These are phyloP conservation scores for Scelioninae gen. 1 DNA, from an alignment of 2,888 invertebrate species.

Conservation along the genomic window DNA sequence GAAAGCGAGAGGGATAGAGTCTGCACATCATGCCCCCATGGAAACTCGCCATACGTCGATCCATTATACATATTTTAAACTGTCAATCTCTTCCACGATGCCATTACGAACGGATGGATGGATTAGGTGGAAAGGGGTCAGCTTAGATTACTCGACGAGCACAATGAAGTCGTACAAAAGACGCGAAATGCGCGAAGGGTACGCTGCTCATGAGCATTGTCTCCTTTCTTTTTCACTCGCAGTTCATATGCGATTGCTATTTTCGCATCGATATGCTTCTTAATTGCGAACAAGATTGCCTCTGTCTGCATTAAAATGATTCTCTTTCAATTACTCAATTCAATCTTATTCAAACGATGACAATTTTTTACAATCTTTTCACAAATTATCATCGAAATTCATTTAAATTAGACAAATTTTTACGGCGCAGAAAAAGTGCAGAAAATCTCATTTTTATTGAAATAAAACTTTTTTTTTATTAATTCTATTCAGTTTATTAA, in stretches of 20 bases:
- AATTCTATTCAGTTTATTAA: too few relatives aligned
- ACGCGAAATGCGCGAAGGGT: slow-evolving; percentile 72
- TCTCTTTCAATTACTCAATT: slow-evolving; percentile 3
- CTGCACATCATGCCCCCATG: slow-evolving; percentile 56
- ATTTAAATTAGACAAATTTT: too few relatives aligned
- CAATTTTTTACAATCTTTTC: too few relatives aligned
- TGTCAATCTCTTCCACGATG: slow-evolving; percentile 82
- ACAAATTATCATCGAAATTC: too few relatives aligned
- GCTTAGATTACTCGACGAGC: slow-evolving; percentile 76
- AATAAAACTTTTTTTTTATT: too few relatives aligned
- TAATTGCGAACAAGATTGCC: slow-evolving; percentile 55
- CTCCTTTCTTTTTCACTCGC: slow-evolving; percentile 51
- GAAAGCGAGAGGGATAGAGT: slow-evolving; percentile 36
- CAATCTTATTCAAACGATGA: slow-evolving; percentile 34
- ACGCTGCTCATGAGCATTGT: slow-evolving; percentile 55
- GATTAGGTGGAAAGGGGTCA: slow-evolving; percentile 79
- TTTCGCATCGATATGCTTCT: slow-evolving; percentile 68
- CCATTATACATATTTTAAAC: slow-evolving; percentile 85
- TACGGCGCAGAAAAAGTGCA: too few relatives aligned
- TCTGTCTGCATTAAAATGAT: slow-evolving; percentile 29
- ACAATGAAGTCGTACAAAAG: slow-evolving; percentile 80
- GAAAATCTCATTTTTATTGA: too few relatives aligned
- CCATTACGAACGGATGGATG: slow-evolving; percentile 74
- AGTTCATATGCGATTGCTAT: slow-evolving; percentile 58
- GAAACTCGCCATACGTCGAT: slow-evolving; percentile 74